Base-by-base conservation (phyloP, 2,113 vertebrate species). In the Sinocyclocheilus anshuiensis region DNA sequence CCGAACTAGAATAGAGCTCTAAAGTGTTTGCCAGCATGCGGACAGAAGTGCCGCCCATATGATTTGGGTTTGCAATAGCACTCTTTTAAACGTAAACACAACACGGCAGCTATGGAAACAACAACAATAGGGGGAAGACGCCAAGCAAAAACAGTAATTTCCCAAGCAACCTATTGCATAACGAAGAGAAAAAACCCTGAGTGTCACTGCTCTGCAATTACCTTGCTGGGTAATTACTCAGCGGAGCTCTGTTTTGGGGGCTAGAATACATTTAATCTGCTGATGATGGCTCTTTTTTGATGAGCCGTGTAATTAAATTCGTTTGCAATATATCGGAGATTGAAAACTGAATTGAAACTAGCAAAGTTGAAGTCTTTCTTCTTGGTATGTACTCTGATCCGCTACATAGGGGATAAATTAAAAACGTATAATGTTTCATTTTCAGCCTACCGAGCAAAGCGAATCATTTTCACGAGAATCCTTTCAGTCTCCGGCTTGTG, bases 241-340 rank as follows among this genome's bases (percentile, higher is more conserved):
- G 48, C 55, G 1, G n/a, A 53, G 26, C 59, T 50, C 18, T 26
- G 33, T 61, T 36, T 79, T 80, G 10, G 48, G 18, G 7, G 29
- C 50, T 65, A 20, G 67, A n/a, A 18, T 55, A 69, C 39, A 50
- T 72, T 48, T 84, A 81, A 81, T 89, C 77, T 83, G 85, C 74
- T 36, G 81, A 84, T 75, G 57, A 69, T 22, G 57, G 67, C 16
- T 67, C 79, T 86, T 20, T 84, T 84, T 69, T 61, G 71, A 87
- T 82, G 82, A 86, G 78, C 69, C 39, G 45, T 69, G 48, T 86
- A 89, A 89, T 89, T 74, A 55, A 42, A 89, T 86, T 63, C 78
- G 67, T 75, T 71, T 20, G 26, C 57, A 86, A 83, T 83, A 86
- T 69, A 80, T 81, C 83, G 13, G 7, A 50, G 79, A 75, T 24